Evolutionary conservation across 2,797 vertebrate genomes (phyloP), one percentile per base, ranked within the genome.

Genomic region (Sorex maritimensis): DNA sequence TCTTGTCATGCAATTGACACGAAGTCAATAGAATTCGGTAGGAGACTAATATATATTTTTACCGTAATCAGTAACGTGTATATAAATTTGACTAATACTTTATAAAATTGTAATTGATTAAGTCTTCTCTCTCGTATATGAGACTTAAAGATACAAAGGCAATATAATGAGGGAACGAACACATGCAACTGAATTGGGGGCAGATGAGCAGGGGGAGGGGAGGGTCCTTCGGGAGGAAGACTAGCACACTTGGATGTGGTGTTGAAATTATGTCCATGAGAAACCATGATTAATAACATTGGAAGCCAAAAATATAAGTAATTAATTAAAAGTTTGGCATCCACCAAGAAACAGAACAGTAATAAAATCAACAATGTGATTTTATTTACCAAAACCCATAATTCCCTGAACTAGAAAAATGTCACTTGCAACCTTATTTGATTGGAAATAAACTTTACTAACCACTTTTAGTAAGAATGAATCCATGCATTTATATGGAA

Each of bases 31-130:
- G 9, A 85, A 58, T 15, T 75, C 52, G 88, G 13, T 4, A 38
- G 10, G 13, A 96, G 38, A 77, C n/a, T 69, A 88, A 89, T 44
- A 92, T 89, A 74, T 3, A 24, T 84, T 95, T 88, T 86, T 34
- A 44, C 19, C 81, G 46, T 26, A 24, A 55, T 91, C 69, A 44
- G 17, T 81, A 90, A 77, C 49, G 26, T 38, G 74, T 79, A 61
- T 14, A 86, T 55, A 84, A 72, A 96, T 72, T 68, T 92, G 88
- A 88, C 8, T 55, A 84, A 17, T 52, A 12, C 65, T 67, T 67
- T 67, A 67, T 28, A 26, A 67, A 84, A 87, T 93, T 77, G 34
- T 30, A 80, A 55, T 86, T 81, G 17, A 94, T 11, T 52, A 52
- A 49, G 46, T 49, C 11, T 12, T 6, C 46, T 49, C 46, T 49